Evolutionary conservation across 2,888 invertebrate genomes (phyloP), one percentile per base, ranked within the genome.

Genomic region (Eupithecia dodoneata): DNA sequence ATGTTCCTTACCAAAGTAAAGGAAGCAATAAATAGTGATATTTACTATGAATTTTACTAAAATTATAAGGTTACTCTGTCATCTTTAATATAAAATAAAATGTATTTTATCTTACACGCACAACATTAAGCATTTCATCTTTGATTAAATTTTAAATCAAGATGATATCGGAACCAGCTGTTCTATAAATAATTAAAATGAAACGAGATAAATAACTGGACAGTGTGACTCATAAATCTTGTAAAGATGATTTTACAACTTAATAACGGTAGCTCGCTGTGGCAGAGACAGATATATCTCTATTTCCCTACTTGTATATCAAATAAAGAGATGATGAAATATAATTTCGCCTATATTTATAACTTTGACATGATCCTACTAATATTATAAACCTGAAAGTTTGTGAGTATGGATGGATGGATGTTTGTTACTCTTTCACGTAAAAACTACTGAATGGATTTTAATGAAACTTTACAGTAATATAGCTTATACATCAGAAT

Each of bases 171-270:
- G 59, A 69, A 70, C 18, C 15, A 70, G 63, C 42, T 63, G 44
- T 18, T 42, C 65, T 6, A 47, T 70, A 70, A 44, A 73, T 65
- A 67, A 52, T 52, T 59, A 73, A 63, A 72, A 49, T 67, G 66
- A 66, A 49, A 41, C 67, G 42, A 66, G 30, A 47, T 59, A 67
- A 9, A 59, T 49, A 69, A 49, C 47, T 18, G 42, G 15, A 75
- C 52, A 47, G 67, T 76, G n/a, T 47, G 6, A 44, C 12, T 72
- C 42, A 72, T 72, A 72, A 76, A 72, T 76, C 45, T 45, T 47
- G 9, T 30, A 70, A 70, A 47, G 69, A 63, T 13, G 45, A 52
- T 65, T 59, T 41, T 63, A 72, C 49, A 69, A 72, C 67, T 63
- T 69, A 47, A 75, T 55, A 65, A 70, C 63, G 65, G 18, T 45